A percentile compares a stretch with the other conserved stretches of the same genome.
Evolutionary conservation across 2,888 invertebrate species (phyloP).

Genomic region (Bugula neritina): DNA sequence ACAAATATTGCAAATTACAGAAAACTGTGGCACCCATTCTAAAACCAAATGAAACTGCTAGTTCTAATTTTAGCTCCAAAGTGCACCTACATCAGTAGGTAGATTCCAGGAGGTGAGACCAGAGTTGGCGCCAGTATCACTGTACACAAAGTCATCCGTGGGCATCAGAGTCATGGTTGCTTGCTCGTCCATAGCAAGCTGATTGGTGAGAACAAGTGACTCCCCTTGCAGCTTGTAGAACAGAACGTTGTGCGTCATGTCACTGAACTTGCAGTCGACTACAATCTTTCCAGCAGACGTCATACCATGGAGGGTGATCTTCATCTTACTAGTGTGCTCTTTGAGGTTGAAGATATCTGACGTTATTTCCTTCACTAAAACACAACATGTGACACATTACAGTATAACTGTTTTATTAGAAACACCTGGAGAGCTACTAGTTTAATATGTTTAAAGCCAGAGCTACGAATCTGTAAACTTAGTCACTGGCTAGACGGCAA

Average conservation of each 20-base stretch:
- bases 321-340: constrained; percentile 1
- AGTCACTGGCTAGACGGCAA: no score
- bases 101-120: constrained; percentile 22
- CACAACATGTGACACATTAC: not conserved
- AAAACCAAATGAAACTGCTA: no score
- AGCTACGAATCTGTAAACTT: no score
- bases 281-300: constrained; percentile 4
- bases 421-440: no score
- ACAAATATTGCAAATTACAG: no score
- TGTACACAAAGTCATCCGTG: constrained; percentile 23
- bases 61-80: no score
- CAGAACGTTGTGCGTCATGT: constrained; percentile 3
- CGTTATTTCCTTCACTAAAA: not conserved
- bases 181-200: constrained; percentile 14
- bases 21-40: no score
- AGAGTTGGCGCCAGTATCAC: constrained; percentile 5
- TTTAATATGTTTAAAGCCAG: no score
- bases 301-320: constrained; percentile 16
- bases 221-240: not conserved
- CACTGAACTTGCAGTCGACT: constrained; percentile 4
- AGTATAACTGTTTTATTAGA: no score
- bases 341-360: not conserved
- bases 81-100: constrained; percentile 1
- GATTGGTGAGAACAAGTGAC: not conserved
- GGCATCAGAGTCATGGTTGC: constrained; percentile 21